Conservation (phyloP, 2,113 vertebrate species). For the Boulengeromyrus knoepffleri region DNA sequence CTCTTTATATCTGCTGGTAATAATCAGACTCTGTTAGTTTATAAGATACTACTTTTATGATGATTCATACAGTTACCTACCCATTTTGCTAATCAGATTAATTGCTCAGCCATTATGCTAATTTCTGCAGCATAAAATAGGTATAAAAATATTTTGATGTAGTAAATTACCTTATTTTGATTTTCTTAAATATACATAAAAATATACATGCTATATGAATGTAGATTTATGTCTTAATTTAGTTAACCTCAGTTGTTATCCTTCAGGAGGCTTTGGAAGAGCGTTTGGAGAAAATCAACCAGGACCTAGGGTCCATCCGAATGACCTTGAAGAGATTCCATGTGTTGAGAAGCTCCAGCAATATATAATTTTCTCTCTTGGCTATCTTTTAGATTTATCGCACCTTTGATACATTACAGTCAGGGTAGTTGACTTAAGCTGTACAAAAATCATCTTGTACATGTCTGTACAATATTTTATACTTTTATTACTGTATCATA, state of each 20-base stretch:
- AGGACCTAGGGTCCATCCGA: constrained; percentile 82
- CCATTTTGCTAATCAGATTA: not conserved
- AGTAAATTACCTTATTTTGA: not conserved
- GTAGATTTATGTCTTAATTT: not conserved
- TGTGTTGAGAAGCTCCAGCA: constrained; percentile 80
- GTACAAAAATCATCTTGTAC: constrained; percentile 48
- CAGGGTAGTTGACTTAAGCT: constrained; percentile 14
- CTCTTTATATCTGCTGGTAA: not conserved
- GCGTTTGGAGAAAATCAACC: constrained; percentile 82
- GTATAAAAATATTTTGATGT: not conserved
- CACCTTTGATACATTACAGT: constrained; percentile 30
- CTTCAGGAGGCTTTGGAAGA: constrained; percentile 84
- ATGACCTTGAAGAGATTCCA: constrained; percentile 93
- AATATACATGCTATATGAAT: not conserved
- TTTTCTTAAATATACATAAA: not conserved
- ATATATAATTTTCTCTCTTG: constrained; percentile 63
- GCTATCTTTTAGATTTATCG: constrained; percentile 26
- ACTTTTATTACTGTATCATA: constrained; percentile 40
- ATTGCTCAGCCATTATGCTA: not conserved
- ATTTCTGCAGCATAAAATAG: not conserved
- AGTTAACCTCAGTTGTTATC: not conserved
- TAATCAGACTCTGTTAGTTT: not conserved
- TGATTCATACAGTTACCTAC: not conserved
- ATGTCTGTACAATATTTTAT: constrained; percentile 59
- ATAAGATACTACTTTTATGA: not conserved